Evolutionary conservation across 2,113 vertebrate genomes (phyloP).

Genomic region (Saimiri boliviensis): DNA sequence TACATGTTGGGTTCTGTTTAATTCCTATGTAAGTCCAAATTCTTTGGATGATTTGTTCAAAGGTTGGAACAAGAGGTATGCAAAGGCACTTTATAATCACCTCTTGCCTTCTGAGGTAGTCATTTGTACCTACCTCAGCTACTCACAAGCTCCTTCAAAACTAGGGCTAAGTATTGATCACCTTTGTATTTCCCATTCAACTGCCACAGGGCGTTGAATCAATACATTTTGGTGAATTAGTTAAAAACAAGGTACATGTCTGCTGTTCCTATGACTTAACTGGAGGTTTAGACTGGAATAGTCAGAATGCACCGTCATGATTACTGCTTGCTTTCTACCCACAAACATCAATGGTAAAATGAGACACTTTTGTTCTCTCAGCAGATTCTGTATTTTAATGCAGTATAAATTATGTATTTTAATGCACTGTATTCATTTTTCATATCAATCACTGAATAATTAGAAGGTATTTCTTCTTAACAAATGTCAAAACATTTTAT

Average conservation of each 20-base stretch:
- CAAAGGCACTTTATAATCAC: background rate
- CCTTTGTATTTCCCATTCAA: background rate
- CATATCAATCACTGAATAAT: background rate
- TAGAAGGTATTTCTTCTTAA: constrained; percentile 33
- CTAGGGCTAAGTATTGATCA: background rate
- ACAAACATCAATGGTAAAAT: background rate
- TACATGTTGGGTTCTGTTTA: background rate
- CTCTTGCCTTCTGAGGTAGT: background rate
- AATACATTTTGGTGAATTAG: background rate
- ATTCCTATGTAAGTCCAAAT: background rate
- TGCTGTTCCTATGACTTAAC: background rate
- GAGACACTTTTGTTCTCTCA: background rate
- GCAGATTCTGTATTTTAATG: background rate
- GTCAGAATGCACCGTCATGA: background rate
- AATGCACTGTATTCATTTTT: background rate
- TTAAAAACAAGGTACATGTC: background rate
- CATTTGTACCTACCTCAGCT: constrained; percentile 2
- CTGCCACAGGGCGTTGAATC: background rate
- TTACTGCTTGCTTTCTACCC: background rate
- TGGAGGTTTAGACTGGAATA: background rate
- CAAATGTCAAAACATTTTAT: background rate
- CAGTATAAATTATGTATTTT: background rate
- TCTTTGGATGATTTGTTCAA: constrained; percentile 12
- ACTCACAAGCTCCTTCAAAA: constrained; percentile 25
- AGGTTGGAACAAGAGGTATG: constrained; percentile 1